Base-by-base conservation (phyloP, 2,113 vertebrate species). In the Pelobates fuscus region DNA sequence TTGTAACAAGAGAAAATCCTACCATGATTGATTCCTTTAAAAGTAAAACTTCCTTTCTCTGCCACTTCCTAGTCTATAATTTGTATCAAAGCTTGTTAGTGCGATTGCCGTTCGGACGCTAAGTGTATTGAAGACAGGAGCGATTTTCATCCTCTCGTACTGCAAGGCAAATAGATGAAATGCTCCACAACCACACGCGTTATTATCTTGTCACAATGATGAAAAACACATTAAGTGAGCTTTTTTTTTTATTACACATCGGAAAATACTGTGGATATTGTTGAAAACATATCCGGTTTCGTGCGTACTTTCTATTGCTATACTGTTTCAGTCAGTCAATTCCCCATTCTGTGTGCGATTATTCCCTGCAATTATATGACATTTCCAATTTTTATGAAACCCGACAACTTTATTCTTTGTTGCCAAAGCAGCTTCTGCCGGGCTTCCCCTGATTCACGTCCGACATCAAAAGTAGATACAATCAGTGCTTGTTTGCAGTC, bases 401-500 rank as follows among this genome's bases (percentile, higher is more conserved):
- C 27, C 17, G 49, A 63, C 43, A 26, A 62, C 32, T 2, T 55
- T 27, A 52, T 72, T 61, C 23, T 44, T 52, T 27, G 27, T 30
- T 37, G 20, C 71, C 61, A 54, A 43, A 18, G 2, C 54, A n/a
- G 20, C 62, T 18, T 57, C 59, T 32, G 32, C 49, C 66, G 23
- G 15, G 25, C 21, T 12, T 21, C 41, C 43, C 49, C 41, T 59
- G 52, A 59, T 68, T 60, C 32, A 64, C 67, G 64, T 61, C 20
- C 5, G 44, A 23, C 49, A 67, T 61, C 15, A 29, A 14, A 59
- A n/a, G 6, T 3, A 43, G 64, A 61, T 49, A 77, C 73, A 77
- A 77, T 77, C 64, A 30, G 7, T 2, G 55, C 57, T 68, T 77
- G 73, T 77, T 49, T 49, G 55, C 41, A 26, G 18, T 26, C 17